phyloP scores from a whole-genome alignment of 2,113 vertebrate genomes.

The Haemorhous mexicanus region DNA sequence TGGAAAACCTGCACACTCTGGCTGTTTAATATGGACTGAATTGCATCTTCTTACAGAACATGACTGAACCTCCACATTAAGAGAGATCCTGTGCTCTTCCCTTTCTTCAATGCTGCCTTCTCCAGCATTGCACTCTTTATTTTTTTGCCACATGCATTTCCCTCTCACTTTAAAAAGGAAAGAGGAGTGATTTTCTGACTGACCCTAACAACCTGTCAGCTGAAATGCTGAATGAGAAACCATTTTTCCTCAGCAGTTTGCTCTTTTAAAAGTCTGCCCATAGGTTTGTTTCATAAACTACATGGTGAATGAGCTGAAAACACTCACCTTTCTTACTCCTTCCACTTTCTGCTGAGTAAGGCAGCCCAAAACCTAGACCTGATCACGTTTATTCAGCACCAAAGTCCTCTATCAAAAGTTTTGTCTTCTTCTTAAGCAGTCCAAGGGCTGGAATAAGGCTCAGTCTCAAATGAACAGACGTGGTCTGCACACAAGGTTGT shows the following conservation, averaged over 20 bases:
- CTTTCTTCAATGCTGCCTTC: background rate
- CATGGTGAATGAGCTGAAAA: background rate
- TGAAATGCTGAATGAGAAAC: background rate
- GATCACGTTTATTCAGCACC: background rate
- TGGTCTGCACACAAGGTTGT: background rate
- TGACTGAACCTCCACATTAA: background rate
- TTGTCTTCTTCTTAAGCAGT: background rate
- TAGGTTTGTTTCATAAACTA: constrained; percentile 2
- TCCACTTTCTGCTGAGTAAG: constrained; percentile 32
- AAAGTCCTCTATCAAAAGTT: background rate
- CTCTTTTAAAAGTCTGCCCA: background rate
- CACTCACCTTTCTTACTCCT: background rate
- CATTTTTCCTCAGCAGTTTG: constrained; percentile 11
- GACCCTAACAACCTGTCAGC: background rate
- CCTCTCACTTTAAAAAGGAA: background rate
- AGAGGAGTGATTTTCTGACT: background rate
- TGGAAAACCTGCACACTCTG: background rate
- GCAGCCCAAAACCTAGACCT: background rate
- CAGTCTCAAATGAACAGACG: background rate
- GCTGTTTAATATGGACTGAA: background rate
- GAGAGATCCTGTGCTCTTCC: background rate
- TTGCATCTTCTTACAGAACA: background rate
- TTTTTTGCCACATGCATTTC: background rate
- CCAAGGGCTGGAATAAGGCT: background rate
- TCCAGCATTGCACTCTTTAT: background rate